These are phyloP conservation scores for Epizoanthus rinbou DNA, from an alignment of 92 coral and sea anemone species.

Conservation along the genomic window DNA sequence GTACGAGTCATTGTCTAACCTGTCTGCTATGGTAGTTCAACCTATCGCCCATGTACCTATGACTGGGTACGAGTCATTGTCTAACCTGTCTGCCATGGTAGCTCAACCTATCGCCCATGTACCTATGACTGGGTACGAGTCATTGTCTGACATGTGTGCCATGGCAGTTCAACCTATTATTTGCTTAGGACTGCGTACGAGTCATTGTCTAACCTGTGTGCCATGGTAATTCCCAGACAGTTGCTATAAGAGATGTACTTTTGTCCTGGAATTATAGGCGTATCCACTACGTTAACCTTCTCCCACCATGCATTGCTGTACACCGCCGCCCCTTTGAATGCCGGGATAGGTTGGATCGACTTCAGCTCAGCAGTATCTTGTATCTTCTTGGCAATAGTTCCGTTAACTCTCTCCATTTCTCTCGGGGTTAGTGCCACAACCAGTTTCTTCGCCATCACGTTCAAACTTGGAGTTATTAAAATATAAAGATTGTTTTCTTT, in stretches of 20 bases:
- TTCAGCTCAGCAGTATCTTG: conserved; percentile 59
- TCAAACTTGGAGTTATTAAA: conserved; percentile 53
- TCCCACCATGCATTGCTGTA: conserved; percentile 85
- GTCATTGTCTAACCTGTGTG: conserved; percentile 65
- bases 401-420: conserved; percentile 58
- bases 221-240: conserved; percentile 78
- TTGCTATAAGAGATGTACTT: conserved; percentile 74
- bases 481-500: background rate
- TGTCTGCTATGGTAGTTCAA: conserved; percentile 75
- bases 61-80: too few species aligned
- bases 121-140: too few species aligned
- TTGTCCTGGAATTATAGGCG: conserved; percentile 74
- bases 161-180: background rate
- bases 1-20: conserved; percentile 47
- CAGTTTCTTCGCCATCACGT: conserved; percentile 60
- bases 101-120: too few species aligned
- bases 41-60: too few species aligned
- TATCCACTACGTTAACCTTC: conserved; percentile 43
- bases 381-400: conserved; percentile 64
- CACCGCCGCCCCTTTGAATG: conserved; percentile 86
- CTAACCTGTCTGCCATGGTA: background rate
- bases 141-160: background rate
- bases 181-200: too few species aligned
- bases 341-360: conserved; percentile 77
- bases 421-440: conserved; percentile 68